Conservation (phyloP, 2,888 invertebrate genomes). For the Uloborus plumipes region DNA sequence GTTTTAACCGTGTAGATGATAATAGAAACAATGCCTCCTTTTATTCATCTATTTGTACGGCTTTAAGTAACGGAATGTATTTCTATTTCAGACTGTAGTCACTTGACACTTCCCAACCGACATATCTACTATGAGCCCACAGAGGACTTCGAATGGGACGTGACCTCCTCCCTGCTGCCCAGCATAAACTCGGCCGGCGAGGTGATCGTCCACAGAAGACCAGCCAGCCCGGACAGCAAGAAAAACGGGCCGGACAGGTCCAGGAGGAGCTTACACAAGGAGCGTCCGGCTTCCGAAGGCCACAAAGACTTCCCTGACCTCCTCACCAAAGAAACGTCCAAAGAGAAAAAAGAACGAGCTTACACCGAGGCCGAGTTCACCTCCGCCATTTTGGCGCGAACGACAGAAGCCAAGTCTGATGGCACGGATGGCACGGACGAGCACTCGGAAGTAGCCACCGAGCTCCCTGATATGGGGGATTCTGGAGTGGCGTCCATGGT, state of each 20-base stretch:
- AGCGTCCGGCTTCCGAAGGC: neutral
- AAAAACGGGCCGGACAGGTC: neutral
- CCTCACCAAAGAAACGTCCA: constrained; percentile 25
- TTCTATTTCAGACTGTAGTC: constrained; percentile 18
- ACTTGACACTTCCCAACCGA: constrained; percentile 17
- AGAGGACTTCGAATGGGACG: constrained; percentile 57
- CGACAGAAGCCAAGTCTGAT: constrained; percentile 7
- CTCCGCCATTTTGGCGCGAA: constrained; percentile 57
- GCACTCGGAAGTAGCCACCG: neutral
- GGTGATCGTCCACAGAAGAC: constrained; percentile 45
- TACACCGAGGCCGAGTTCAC: constrained; percentile 62
- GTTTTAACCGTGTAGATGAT: no score
- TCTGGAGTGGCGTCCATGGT: constrained; percentile 42
- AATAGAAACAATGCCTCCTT: no score
- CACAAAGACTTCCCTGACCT: neutral
- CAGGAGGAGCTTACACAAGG: constrained; percentile 1
- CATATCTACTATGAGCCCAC: constrained; percentile 64
- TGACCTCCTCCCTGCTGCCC: constrained; percentile 20
- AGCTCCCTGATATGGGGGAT: constrained; percentile 31
- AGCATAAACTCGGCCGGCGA: constrained; percentile 25
- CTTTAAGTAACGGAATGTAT: neutral
- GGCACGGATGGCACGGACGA: neutral
- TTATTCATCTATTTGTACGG: neutral
- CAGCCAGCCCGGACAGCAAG: constrained; percentile 33
- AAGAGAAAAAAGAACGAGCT: constrained; percentile 47